Conservation (phyloP, 1,140 invertebrate genomes). For the Drosophila pseudoobscura region DNA sequence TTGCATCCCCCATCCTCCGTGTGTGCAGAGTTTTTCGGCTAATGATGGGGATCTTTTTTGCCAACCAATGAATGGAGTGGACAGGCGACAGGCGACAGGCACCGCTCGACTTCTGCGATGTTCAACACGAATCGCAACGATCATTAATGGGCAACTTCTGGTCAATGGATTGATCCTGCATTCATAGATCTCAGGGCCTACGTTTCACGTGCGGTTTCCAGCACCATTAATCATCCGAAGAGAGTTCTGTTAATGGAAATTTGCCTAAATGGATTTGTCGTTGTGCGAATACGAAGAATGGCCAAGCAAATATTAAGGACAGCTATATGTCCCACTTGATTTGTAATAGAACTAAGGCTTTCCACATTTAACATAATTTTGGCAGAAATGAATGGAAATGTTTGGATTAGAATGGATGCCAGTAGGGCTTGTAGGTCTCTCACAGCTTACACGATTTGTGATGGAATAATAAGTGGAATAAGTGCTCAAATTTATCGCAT, state of each 20-base stretch:
- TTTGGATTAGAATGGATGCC: no score
- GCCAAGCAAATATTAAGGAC: not conserved
- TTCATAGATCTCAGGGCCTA: slow-evolving; percentile 16
- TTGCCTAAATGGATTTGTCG: not conserved
- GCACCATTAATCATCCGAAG: slow-evolving; percentile 60
- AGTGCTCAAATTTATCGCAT: no score
- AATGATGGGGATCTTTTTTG: slow-evolving; percentile 66
- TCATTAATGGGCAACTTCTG: slow-evolving; percentile 28
- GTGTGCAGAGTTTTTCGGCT: slow-evolving; percentile 35
- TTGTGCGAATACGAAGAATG: not conserved
- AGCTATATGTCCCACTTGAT: not conserved
- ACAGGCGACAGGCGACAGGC: slow-evolving; percentile 47
- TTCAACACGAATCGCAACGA: slow-evolving; percentile 28
- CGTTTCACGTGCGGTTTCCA: slow-evolving; percentile 19
- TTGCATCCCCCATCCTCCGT: not conserved
- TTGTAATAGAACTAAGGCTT: not conserved
- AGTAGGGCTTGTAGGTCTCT: no score
- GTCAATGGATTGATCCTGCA: slow-evolving; percentile 60
- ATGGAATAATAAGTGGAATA: no score
- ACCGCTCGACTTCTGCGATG: slow-evolving; percentile 29
- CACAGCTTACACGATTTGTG: no score
- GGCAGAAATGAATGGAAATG: no score
- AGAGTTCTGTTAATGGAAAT: slow-evolving; percentile 5
- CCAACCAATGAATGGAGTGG: slow-evolving; percentile 63
- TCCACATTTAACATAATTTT: no score